A percentile compares a stretch with the other conserved stretches of the same genome.
Evolutionary conservation across 2,888 invertebrate genomes (phyloP).

Genomic region (Acheta domesticus): DNA sequence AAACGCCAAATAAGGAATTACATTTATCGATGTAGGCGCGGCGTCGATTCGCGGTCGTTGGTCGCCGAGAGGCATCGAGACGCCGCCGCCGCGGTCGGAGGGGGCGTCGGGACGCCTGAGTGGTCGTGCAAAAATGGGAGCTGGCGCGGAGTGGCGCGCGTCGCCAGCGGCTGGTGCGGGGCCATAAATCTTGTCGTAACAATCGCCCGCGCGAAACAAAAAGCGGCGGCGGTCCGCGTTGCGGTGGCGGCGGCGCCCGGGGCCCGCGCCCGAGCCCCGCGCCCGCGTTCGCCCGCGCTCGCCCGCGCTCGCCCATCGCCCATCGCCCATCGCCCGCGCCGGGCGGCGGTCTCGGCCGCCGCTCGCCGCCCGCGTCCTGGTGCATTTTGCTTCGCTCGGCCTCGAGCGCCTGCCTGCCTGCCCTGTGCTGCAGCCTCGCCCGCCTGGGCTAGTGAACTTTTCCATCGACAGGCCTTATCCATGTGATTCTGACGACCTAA

Average conservation of each 20-base stretch:
- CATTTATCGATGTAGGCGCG: neutral
- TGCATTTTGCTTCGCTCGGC: neutral
- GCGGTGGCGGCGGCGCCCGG: neutral
- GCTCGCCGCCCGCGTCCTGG: too few relatives aligned
- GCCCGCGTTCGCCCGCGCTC: too few relatives aligned
- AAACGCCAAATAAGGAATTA: neutral
- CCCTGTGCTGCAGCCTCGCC: neutral
- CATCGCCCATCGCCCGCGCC: too few relatives aligned
- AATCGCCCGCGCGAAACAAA: neutral
- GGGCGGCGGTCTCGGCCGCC: too few relatives aligned
- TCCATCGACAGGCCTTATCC: too few relatives aligned
- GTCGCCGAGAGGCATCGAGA: neutral
- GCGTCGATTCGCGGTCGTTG: neutral
- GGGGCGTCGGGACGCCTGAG: neutral
- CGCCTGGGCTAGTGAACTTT: neutral
- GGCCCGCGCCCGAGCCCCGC: too few relatives aligned
- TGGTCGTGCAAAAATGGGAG: conserved; percentile 1
- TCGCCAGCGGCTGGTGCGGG: conserved; percentile 11
- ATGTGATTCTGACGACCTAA: too few relatives aligned
- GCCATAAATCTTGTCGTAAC: conserved; percentile 6
- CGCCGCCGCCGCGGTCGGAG: neutral
- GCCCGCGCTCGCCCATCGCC: too few relatives aligned
- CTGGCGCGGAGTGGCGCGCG: neutral
- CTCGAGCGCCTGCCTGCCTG: neutral
- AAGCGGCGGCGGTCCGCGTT: neutral